phyloP scores from a whole-genome alignment of 2,888 invertebrate genomes.

The Agriopis marginaria region DNA sequence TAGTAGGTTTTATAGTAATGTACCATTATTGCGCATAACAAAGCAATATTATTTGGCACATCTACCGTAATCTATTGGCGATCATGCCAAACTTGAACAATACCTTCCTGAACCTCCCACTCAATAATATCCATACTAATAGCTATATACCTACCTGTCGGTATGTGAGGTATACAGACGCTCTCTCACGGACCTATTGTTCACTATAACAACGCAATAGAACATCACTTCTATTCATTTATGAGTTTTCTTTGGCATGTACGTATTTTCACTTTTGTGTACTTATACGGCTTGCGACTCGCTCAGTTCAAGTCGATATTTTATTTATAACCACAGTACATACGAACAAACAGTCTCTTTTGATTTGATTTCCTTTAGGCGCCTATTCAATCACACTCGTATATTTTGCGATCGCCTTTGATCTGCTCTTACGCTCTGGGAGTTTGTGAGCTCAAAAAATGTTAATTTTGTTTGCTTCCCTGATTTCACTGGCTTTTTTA shows the following conservation, averaged over 20 bases:
- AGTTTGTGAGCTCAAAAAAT: slow-evolving; percentile 17
- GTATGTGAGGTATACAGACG: slow-evolving; percentile 45
- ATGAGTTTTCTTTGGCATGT: slow-evolving; percentile 57
- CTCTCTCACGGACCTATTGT: slow-evolving; percentile 69
- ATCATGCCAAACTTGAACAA: slow-evolving; percentile 52
- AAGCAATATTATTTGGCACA: slow-evolving; percentile 26
- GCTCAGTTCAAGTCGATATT: slow-evolving; percentile 9
- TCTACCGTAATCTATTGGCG: slow-evolving; percentile 31
- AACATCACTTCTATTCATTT: slow-evolving; percentile 67
- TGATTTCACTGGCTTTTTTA: slow-evolving; percentile 6
- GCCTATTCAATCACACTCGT: slow-evolving; percentile 22
- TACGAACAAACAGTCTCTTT: slow-evolving; percentile 4
- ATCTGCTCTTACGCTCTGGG: slow-evolving; percentile 23
- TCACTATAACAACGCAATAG: slow-evolving; percentile 52
- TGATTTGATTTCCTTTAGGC: slow-evolving; percentile 24
- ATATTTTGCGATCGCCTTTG: slow-evolving; percentile 27
- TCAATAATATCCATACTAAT: slow-evolving; percentile 51
- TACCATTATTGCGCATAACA: slow-evolving; percentile 10
- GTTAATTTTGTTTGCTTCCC: slow-evolving; percentile 18
- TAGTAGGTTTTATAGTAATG: not conserved
- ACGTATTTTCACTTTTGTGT: slow-evolving; percentile 49
- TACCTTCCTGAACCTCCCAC: slow-evolving; percentile 51
- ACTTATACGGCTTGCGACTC: slow-evolving; percentile 16
- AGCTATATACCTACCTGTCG: not conserved
- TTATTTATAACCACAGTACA: slow-evolving; percentile 25